These are phyloP conservation scores for Pogonognathellus flavescens DNA, from an alignment of 1,140 invertebrate genomes.

Conservation along the genomic window DNA sequence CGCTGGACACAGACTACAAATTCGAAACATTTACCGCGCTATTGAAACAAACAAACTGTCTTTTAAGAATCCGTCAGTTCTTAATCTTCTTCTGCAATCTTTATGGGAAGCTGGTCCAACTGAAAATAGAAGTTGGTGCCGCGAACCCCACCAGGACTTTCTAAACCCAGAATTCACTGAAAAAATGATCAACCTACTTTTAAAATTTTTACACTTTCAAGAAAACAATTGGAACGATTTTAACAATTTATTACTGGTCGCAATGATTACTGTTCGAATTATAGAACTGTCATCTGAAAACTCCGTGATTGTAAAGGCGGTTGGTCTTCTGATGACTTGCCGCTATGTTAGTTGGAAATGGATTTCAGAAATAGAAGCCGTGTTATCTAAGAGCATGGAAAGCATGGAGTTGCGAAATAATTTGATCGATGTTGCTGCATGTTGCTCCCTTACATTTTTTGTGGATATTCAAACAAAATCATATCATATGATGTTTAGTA, in stretches of 20 bases:
- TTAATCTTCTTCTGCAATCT: slow-evolving; percentile 53
- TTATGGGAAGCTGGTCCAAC: slow-evolving; percentile 59
- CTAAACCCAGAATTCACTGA: background rate
- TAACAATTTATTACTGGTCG: background rate
- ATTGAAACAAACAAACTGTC: slow-evolving; percentile 20
- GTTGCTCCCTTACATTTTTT: slow-evolving; percentile 37
- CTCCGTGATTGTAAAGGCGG: background rate
- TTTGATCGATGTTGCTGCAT: slow-evolving; percentile 47
- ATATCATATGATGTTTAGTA: too few species aligned
- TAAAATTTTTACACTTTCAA: background rate
- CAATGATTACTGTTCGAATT: slow-evolving; percentile 39
- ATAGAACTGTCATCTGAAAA: background rate
- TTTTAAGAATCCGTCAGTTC: slow-evolving; percentile 47
- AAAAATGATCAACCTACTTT: slow-evolving; percentile 45
- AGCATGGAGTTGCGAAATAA: slow-evolving; percentile 19
- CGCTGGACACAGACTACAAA: slow-evolving; percentile 56
- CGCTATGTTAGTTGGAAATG: background rate
- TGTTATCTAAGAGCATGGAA: slow-evolving; percentile 15
- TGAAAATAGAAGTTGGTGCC: too few species aligned
- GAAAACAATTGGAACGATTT: slow-evolving; percentile 55
- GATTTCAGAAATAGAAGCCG: background rate
- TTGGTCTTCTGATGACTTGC: slow-evolving; percentile 17
- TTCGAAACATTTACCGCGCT: slow-evolving; percentile 54
- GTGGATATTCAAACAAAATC: too few species aligned
- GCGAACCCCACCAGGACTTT: slow-evolving; percentile 51